Conservation (phyloP, 1,140 invertebrate species). For the Aleiodes sp. region DNA sequence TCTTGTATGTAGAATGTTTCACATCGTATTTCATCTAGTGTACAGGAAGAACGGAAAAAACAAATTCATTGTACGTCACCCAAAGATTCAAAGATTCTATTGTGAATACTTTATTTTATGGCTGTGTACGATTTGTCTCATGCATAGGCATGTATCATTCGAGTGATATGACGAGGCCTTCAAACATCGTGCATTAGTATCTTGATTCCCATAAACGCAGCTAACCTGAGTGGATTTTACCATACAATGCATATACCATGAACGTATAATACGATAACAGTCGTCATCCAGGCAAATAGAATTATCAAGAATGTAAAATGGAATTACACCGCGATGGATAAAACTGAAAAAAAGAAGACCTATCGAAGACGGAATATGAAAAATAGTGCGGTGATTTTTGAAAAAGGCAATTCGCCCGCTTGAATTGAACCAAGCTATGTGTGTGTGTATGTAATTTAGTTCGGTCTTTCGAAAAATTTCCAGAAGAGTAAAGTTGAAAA, state of each 20-base stretch:
- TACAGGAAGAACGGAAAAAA: too few species aligned
- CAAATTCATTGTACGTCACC: too few species aligned
- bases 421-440: too few species aligned
- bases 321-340: background rate
- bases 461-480: too few species aligned
- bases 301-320: background rate
- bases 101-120: background rate
- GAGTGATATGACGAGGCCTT: background rate
- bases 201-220: background rate
- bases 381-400: slow-evolving; percentile 4
- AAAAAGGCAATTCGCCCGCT: too few species aligned
- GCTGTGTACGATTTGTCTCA: background rate
- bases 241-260: background rate
- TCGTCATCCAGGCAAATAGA: slow-evolving; percentile 17
- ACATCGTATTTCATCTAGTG: too few species aligned
- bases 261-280: background rate
- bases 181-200: background rate
- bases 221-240: background rate
- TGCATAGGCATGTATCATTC: slow-evolving; percentile 1
- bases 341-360: slow-evolving; percentile 5
- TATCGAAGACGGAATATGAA: slow-evolving; percentile 27
- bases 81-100: background rate
- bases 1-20: too few species aligned
- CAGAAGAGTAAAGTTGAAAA: too few species aligned
- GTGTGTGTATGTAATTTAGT: too few species aligned